Base-by-base conservation (phyloP, 2,113 vertebrate species). In the Atractosteus spatula region DNA sequence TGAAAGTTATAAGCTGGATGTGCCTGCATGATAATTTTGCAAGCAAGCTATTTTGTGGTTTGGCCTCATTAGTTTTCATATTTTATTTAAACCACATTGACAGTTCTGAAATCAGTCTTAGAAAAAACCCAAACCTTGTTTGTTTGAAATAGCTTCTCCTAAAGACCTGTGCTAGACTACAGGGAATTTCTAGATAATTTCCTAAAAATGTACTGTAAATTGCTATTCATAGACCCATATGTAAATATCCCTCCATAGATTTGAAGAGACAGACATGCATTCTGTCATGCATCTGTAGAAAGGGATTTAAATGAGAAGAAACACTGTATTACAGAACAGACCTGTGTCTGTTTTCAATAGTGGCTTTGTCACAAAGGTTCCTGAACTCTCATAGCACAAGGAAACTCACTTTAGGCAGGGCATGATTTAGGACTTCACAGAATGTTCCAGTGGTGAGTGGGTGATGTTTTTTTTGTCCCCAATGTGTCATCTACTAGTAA, bases 11-110 rank as follows among this genome's bases (percentile, higher is more conserved):
- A 79, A 59, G 42, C 10, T 59, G 2, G 41, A 51, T 57, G 7
- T 56, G 12, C 7, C 55, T 12, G 44, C 41, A 41, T 51, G n/a
- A 42, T 1, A 70, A n/a, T 12, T 51, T 55, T 47, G 47, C 66
- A 3, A 55, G n/a, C 16, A 45, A 63, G 45, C 54, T n/a, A 54
- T 16, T 14, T 47, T 8, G 13, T 66, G 8, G 57, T 54, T n/a
- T 14, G 43, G 42, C 54, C 67, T 76, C 51, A 64, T 76, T 70
- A 70, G 55, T 13, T 16, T 8, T 4, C 44, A 71, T 76, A 71
- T 71, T 80, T 78, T 66, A 76, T 74, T 70, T 55, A 66, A 12
- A 42, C 57, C 43, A 41, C n/a, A 61, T 17, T 47, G 57, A 55
- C 44, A 10, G 12, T 45, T 13, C 11, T 16, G 69, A 68, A 29